These are phyloP conservation scores for Aphis craccivora DNA, from an alignment of 1,140 invertebrate genomes.

Conservation along the genomic window DNA sequence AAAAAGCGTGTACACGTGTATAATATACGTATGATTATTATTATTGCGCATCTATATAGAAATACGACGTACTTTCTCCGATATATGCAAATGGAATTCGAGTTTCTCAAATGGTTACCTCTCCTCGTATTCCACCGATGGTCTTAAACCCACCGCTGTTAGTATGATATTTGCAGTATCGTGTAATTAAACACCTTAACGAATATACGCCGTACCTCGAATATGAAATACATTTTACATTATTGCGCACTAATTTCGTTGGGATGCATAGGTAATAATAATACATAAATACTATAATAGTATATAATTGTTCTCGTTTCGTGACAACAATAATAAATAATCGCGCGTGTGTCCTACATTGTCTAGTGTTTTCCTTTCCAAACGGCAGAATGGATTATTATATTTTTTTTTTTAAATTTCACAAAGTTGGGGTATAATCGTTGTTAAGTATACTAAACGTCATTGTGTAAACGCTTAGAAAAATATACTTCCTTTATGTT, in stretches of 20 bases:
- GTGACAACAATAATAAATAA: background rate
- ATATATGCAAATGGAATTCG: background rate
- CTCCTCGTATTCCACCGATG: background rate
- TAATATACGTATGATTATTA: background rate
- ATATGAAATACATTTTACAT: background rate
- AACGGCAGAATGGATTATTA: background rate
- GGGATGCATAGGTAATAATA: background rate
- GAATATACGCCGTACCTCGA: background rate
- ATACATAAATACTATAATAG: background rate
- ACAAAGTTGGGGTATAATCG: background rate
- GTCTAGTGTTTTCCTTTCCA: background rate
- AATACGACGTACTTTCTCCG: background rate
- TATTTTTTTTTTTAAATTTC: background rate
- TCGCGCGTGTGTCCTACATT: background rate
- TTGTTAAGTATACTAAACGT: background rate
- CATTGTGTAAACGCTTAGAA: background rate
- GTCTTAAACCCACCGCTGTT: background rate
- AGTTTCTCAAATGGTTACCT: background rate
- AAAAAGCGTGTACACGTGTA: background rate
- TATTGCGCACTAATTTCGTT: background rate
- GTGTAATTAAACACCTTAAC: slow-evolving; percentile 29
- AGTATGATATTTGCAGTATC: background rate
- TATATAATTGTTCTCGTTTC: background rate
- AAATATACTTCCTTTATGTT: background rate
- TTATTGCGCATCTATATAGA: background rate